phyloP scores from a whole-genome alignment of 2,113 vertebrate genomes.

The Ceyx melanurus region DNA sequence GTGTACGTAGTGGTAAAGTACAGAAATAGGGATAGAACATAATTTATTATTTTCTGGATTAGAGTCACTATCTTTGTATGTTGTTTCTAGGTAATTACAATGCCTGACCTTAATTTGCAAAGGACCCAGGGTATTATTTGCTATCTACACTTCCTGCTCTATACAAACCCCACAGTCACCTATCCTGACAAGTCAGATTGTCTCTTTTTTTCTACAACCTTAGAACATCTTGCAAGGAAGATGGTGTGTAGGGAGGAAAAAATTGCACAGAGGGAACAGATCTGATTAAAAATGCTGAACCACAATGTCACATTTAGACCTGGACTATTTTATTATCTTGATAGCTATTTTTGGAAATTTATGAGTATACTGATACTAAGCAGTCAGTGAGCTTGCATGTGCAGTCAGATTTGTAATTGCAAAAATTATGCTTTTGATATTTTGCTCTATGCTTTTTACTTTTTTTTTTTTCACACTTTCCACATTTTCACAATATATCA shows the following conservation, averaged over 20 bases:
- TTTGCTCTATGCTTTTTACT: not conserved
- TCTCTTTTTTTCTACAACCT: not conserved
- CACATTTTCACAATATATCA: conserved; percentile 11
- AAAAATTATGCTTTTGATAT: not conserved
- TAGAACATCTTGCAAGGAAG: not conserved
- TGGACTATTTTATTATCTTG: not conserved
- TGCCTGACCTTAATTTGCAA: not conserved
- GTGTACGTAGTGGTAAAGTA: not conserved
- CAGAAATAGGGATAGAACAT: not conserved
- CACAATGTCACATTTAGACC: not conserved
- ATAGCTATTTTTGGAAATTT: not conserved
- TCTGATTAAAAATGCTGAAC: not conserved
- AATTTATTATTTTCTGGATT: not conserved
- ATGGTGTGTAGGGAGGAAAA: not conserved
- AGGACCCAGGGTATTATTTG: not conserved
- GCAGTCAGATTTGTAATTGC: not conserved
- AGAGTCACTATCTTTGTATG: not conserved
- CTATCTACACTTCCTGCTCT: not conserved
- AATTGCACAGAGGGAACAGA: not conserved
- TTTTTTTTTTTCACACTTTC: not conserved
- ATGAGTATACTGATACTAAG: not conserved
- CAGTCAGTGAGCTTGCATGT: not conserved
- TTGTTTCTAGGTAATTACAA: not conserved
- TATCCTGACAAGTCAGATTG: not conserved
- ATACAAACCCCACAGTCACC: not conserved